These are phyloP conservation scores for Laterallus jamaicensis DNA, from an alignment of 2,113 vertebrate species.

Conservation along the genomic window DNA sequence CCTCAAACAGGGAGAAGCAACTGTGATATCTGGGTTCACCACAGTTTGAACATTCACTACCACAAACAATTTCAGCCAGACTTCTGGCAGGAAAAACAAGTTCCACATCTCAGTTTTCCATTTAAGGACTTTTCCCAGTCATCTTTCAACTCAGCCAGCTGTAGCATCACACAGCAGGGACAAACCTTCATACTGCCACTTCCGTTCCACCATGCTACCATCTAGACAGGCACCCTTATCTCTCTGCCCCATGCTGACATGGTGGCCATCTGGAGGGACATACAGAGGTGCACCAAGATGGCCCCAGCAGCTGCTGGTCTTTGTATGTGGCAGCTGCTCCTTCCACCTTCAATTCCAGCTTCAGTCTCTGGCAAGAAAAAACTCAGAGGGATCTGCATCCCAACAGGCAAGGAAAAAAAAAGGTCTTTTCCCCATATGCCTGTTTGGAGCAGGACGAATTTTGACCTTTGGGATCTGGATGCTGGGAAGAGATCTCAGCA, in stretches of 20 bases:
- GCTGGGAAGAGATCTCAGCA: not conserved
- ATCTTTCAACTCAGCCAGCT: not conserved
- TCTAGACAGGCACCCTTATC: not conserved
- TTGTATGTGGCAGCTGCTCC: not conserved
- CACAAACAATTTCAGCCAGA: not conserved
- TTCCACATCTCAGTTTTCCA: constrained; percentile 16
- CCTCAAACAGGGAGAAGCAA: not conserved
- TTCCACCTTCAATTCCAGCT: not conserved
- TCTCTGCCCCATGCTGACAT: not conserved
- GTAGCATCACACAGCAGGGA: not conserved
- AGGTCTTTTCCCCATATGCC: not conserved
- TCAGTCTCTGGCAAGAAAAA: not conserved
- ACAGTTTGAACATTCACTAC: not conserved
- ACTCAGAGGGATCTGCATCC: not conserved
- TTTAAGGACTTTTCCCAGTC: not conserved
- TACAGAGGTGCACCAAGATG: not conserved
- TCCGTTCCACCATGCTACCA: rapidly evolving
- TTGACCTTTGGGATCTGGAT: not conserved
- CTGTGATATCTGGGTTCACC: not conserved
- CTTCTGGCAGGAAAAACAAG: not conserved
- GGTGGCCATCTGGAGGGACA: not conserved
- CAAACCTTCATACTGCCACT: not conserved
- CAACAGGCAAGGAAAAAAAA: not conserved
- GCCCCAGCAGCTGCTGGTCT: not conserved
- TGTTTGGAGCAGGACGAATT: not conserved